Evolutionary conservation across 2,113 vertebrate genomes (phyloP), one percentile per base, ranked within the genome.

Genomic region (Pithys albifrons): DNA sequence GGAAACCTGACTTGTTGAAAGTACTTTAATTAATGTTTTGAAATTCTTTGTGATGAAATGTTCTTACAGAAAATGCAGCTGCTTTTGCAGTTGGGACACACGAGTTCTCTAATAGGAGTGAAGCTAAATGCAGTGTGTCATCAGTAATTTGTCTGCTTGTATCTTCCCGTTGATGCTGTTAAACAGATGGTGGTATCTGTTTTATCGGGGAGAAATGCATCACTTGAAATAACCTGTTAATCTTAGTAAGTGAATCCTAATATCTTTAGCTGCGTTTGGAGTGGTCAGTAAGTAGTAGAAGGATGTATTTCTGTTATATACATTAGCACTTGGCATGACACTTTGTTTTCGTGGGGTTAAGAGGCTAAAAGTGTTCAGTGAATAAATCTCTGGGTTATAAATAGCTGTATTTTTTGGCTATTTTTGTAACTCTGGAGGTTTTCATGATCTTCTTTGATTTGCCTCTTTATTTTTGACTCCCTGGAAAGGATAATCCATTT

Each of bases 171-270:
- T 85, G 85, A 93, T 91, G 88, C 48, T 80, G 69, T 76, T 70
- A 77, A 93, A 46, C 85, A 95, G 74, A 73, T 85, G 94, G 73
- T 61, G 41, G 37, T 73, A 55, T 85, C 64, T 81, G 49, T 87
- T 94, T 58, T 91, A 74, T 43, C 29, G 52, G 45, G 24, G 65
- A 89, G 94, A 75, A 81, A 33, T 35, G 6, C 61, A 67, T 74
- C 70, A 46, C 91, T 92, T 78, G 91, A 95, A 87, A 92, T 93
- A 95, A 93, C 87, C 70, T 89, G 69, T 78, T 95, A 96, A 95
- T 96, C 91, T 65, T n/a, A 73, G 78, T 65, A 57, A 91, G 49
- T 62, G 90, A 91, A 37, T 91, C 75, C 74, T 37, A 6, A 12
- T 86, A 71, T 81, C 84, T 92, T 81, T 67, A 91, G 48, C 76